Evolutionary conservation across 2,113 vertebrate genomes (phyloP).

Genomic region (Oxyruncus cristatus): DNA sequence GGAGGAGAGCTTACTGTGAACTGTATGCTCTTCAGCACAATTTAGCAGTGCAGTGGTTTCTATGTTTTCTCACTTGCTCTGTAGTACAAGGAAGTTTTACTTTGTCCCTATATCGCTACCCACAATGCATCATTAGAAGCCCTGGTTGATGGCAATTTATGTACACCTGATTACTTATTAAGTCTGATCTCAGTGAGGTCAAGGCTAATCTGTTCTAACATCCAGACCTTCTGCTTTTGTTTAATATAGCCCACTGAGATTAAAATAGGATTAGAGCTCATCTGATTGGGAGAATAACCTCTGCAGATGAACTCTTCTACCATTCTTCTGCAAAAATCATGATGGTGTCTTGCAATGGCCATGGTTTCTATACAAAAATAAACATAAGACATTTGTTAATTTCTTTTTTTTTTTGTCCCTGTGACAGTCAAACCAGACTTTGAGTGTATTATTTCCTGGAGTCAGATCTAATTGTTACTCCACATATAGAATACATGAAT

Average conservation of each 20-base stretch:
- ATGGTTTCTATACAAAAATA: background rate
- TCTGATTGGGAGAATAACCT: background rate
- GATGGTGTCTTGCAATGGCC: background rate
- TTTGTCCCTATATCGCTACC: background rate
- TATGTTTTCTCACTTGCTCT: background rate
- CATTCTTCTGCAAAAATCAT: background rate
- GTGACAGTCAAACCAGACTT: background rate
- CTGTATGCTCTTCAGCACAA: background rate
- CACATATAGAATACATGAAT: background rate
- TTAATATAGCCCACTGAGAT: constrained; percentile 67
- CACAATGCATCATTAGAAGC: background rate
- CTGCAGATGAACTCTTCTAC: background rate
- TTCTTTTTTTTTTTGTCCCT: background rate
- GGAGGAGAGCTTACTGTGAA: background rate
- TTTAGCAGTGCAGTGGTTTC: background rate
- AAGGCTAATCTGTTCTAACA: constrained; percentile 64
- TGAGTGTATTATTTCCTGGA: background rate
- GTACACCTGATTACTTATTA: constrained; percentile 54
- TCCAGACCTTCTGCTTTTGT: constrained; percentile 64
- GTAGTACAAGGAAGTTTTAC: background rate
- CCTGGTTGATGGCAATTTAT: background rate
- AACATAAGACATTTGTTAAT: background rate
- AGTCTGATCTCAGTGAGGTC: constrained; percentile 62
- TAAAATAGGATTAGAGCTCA: constrained; percentile 68
- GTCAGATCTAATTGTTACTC: background rate